Percentiles rank a stretch among this genome's conserved stretches.
Conservation (phyloP, 2,113 vertebrate species). For the Etheostoma spectabile region DNA sequence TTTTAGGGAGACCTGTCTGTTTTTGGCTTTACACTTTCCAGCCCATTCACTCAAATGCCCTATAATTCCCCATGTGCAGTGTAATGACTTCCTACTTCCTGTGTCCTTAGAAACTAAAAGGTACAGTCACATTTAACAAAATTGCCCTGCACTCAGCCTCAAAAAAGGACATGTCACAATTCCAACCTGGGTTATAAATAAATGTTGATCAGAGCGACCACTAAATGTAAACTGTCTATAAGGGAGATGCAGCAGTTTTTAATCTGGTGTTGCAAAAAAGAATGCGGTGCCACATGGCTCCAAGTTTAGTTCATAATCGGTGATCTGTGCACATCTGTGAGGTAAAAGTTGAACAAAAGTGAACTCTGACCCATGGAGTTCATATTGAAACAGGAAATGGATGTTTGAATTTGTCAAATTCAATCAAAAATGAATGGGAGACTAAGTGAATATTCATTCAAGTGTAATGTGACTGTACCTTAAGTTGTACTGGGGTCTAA, state of each 20-base stretch:
- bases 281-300: neutral
- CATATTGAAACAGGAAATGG: neutral
- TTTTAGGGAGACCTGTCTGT: conserved; percentile 11
- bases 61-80: conserved; percentile 18
- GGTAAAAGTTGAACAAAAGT: conserved; percentile 15
- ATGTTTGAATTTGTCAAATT: neutral
- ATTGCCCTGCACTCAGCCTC: neutral
- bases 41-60: conserved; percentile 9
- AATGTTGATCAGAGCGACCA: neutral
- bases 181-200: neutral
- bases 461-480: neutral
- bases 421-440: neutral
- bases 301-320: conserved; percentile 3
- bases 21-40: neutral
- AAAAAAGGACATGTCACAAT: neutral
- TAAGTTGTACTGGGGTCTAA: neutral
- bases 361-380: neutral
- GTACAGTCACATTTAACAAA: conserved; percentile 12
- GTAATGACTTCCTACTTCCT: conserved; percentile 10
- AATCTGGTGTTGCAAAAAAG: neutral
- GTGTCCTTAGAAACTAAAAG: neutral
- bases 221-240: neutral
- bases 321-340: conserved; percentile 5
- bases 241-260: conserved; percentile 12
- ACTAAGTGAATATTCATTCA: neutral